These are phyloP conservation scores for Halichondria panicea DNA, from an alignment of 37 sponge, comb jelly and placozoan species.

Conservation along the genomic window DNA sequence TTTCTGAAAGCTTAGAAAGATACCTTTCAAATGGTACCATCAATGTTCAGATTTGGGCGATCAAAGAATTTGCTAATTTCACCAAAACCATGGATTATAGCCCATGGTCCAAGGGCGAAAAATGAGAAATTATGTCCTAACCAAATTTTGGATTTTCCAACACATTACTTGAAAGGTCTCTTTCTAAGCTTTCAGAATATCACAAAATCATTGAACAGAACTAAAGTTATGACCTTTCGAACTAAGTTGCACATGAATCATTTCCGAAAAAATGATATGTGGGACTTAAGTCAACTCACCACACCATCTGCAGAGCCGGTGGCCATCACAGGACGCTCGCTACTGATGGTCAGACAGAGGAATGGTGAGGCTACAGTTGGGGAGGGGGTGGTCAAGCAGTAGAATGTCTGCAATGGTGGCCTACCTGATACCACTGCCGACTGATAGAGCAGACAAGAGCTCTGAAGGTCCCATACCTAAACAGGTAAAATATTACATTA, in stretches of 20 bases:
- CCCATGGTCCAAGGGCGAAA: too few relatives aligned
- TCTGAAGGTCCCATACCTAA: constrained; percentile 69
- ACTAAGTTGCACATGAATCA: too few relatives aligned
- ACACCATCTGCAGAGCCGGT: constrained; percentile 70
- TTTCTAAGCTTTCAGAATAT: not conserved
- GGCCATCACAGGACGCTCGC: constrained; percentile 1
- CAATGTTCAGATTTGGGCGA: too few relatives aligned
- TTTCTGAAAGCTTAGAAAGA: too few relatives aligned
- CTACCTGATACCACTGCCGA: constrained; percentile 73
- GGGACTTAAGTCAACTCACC: constrained; percentile 43
- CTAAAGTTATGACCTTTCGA: too few relatives aligned
- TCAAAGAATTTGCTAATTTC: too few relatives aligned
- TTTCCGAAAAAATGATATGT: too few relatives aligned
- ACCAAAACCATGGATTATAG: too few relatives aligned
- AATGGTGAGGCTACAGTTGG: constrained; percentile 42
- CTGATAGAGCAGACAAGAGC: constrained; percentile 49
- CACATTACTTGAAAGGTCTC: too few relatives aligned
- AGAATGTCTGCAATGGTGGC: not conserved
- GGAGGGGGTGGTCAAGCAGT: not conserved
- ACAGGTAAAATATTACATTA: not conserved
- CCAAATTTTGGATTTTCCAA: too few relatives aligned
- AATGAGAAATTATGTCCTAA: too few relatives aligned
- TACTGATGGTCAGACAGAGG: constrained; percentile 18
- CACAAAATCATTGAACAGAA: not conserved
- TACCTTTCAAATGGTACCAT: too few relatives aligned